Conservation (phyloP, 2,888 invertebrate species). For the Urechis unicinctus region DNA sequence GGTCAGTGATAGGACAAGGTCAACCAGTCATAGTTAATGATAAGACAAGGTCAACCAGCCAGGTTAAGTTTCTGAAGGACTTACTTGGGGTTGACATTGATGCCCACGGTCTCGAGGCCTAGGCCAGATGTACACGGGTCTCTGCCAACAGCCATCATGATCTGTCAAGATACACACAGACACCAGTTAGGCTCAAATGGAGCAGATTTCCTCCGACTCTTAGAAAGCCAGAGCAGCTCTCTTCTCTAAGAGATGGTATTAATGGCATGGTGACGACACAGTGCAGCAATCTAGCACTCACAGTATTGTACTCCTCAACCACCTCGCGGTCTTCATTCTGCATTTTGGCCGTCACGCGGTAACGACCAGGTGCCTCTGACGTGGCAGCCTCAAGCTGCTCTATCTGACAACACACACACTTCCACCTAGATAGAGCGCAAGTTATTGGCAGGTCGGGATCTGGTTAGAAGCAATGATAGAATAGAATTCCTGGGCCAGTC, state of each 20-base stretch:
- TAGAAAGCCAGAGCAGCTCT: background rate
- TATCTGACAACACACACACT: too few species aligned
- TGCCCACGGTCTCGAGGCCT: slow-evolving; percentile 65
- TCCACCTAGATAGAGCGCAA: too few species aligned
- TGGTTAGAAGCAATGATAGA: too few species aligned
- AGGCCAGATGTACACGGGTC: slow-evolving; percentile 55
- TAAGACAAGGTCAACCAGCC: too few species aligned
- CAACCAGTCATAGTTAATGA: background rate
- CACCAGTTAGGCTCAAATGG: background rate
- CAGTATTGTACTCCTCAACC: slow-evolving; percentile 57
- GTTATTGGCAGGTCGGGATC: too few species aligned
- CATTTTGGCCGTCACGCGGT: slow-evolving; percentile 46
- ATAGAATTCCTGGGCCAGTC: too few species aligned
- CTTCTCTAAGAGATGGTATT: background rate
- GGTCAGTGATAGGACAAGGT: background rate
- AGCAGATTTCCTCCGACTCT: too few species aligned
- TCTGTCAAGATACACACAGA: slow-evolving; percentile 40
- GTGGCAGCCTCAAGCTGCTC: slow-evolving; percentile 57
- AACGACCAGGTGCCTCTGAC: slow-evolving; percentile 47
- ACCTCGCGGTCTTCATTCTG: slow-evolving; percentile 25
- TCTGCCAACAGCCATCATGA: slow-evolving; percentile 59
- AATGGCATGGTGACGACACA: slow-evolving; percentile 1
- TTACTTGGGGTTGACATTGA: slow-evolving; percentile 55
- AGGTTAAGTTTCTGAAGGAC: slow-evolving; percentile 14
- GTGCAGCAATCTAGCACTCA: too few species aligned